Percentiles rank a stretch among this genome's conserved stretches.
These are phyloP conservation scores for Macrobrachium rosenbergii DNA, from an alignment of 1,140 invertebrate species.

Conservation along the genomic window DNA sequence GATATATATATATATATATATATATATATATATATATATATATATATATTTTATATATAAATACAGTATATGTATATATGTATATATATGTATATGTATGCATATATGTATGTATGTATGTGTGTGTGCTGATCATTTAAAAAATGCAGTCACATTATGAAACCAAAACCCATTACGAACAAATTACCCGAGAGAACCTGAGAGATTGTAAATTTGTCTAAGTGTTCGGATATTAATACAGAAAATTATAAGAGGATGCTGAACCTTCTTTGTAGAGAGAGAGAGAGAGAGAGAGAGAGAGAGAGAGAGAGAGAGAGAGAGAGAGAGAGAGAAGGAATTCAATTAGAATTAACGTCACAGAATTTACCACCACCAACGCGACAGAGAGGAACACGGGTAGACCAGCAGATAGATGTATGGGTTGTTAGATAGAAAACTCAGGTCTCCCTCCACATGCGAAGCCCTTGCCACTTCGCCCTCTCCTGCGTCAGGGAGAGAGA, in stretches of 20 bases:
- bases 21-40: constrained; percentile 20
- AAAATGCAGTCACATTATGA: not conserved
- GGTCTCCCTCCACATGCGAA: no score
- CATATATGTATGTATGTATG: not conserved
- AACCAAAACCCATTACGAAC: no score
- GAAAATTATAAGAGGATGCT: no score
- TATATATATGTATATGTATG: not conserved
- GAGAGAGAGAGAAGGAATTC: not conserved
- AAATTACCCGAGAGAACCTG: not conserved
- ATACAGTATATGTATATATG: not conserved
- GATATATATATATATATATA: constrained; percentile 16
- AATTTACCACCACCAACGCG: no score
- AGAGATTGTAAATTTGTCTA: not conserved
- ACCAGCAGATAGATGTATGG: no score
- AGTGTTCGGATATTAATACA: no score
- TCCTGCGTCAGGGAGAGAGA: constrained; percentile 2
- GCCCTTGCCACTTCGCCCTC: no score
- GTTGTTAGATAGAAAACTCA: no score
- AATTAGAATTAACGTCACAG: not conserved
- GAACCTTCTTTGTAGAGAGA: no score
- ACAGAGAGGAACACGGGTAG: no score
- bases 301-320: constrained; percentile 7
- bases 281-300: constrained; percentile 12
- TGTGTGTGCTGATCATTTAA: not conserved
- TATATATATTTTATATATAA: constrained; percentile 3